A percentile compares a stretch with the other conserved stretches of the same genome.
Conservation (phyloP, 2,888 invertebrate genomes). For the Mongoloraphidia duomilia region DNA sequence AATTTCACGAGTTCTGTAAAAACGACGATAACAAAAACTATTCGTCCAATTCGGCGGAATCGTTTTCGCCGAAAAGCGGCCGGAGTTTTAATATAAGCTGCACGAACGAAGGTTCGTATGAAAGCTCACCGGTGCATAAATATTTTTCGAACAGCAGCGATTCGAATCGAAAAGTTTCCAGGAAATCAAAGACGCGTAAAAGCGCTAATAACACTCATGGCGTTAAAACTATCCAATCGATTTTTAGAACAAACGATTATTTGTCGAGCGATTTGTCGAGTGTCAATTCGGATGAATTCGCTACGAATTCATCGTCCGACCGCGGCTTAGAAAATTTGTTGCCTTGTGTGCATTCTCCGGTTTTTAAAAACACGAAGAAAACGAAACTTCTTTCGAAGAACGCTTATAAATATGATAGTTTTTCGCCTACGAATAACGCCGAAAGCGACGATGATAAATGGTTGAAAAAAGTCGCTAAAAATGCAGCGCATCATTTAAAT, state of each 20-base stretch:
- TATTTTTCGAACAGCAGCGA: constrained; percentile 28
- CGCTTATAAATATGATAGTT: background rate
- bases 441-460: too few species aligned
- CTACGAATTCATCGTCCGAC: background rate
- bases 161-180: constrained; percentile 27
- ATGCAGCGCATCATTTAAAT: too few species aligned
- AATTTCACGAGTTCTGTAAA: constrained; percentile 18
- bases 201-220: constrained; percentile 33
- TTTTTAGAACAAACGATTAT: constrained; percentile 29
- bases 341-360: background rate
- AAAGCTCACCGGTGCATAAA: constrained; percentile 41
- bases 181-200: constrained; percentile 22
- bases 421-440: too few species aligned
- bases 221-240: constrained; percentile 33
- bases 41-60: constrained; percentile 23
- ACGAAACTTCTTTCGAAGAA: constrained; percentile 3
- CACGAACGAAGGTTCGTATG: constrained; percentile 26
- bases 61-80: constrained; percentile 28
- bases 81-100: constrained; percentile 25
- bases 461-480: too few species aligned
- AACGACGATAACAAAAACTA: constrained; percentile 17
- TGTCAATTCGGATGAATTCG: constrained; percentile 24
- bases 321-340: background rate
- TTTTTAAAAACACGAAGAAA: constrained; percentile 8
- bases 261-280: constrained; percentile 30